Evolutionary conservation across 2,113 vertebrate genomes (phyloP).

Genomic region (Phylloscopus trochilus): DNA sequence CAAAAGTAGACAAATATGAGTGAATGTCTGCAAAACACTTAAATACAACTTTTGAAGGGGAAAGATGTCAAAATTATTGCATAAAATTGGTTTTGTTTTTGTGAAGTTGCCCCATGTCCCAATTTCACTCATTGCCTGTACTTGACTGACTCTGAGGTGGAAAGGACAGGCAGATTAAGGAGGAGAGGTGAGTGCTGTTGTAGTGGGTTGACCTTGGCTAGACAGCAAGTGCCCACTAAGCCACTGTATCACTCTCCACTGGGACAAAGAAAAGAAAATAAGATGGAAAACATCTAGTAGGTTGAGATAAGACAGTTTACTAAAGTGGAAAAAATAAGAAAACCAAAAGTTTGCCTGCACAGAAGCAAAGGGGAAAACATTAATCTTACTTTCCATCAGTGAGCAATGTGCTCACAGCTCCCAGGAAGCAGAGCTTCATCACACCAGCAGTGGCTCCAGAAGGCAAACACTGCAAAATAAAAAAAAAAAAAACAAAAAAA

Average conservation of each 20-base stretch:
- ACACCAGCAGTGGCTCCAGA: neutral
- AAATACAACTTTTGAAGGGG: accelerated
- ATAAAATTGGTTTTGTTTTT: neutral
- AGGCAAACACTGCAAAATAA: neutral
- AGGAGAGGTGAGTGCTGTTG: neutral
- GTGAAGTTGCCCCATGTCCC: neutral
- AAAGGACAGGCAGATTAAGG: neutral
- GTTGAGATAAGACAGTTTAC: neutral
- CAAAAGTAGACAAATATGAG: neutral
- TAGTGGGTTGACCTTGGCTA: neutral
- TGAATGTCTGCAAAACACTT: neutral
- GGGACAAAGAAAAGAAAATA: neutral
- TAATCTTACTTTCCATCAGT: neutral
- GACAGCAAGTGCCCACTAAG: neutral
- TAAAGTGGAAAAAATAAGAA: neutral
- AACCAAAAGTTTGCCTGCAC: neutral
- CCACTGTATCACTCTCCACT: neutral
- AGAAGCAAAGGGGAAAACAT: neutral
- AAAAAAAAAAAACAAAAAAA: neutral
- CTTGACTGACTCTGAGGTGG: neutral
- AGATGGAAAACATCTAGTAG: neutral
- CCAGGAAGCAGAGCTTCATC: neutral
- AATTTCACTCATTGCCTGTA: neutral
- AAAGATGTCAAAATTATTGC: neutral
- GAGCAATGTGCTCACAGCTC: accelerated